Percentiles rank a stretch among this genome's conserved stretches.
Evolutionary conservation across 2,113 vertebrate genomes (phyloP).

Genomic region (Chlamydotis undulata): DNA sequence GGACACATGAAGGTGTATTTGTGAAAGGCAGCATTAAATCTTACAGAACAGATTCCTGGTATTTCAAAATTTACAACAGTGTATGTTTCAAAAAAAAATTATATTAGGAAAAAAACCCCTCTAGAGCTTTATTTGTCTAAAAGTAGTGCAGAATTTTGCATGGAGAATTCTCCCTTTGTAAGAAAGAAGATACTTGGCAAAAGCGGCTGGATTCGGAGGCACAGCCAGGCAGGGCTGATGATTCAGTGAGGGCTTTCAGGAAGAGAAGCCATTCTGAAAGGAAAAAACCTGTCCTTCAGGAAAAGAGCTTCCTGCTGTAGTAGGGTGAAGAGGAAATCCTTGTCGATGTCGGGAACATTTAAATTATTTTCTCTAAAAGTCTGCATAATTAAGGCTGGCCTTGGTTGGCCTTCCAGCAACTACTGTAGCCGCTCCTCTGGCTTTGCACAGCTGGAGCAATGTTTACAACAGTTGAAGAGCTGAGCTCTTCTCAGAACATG

Average conservation of each 20-base stretch:
- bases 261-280: not conserved
- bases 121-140: not conserved
- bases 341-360: not conserved
- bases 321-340: not conserved
- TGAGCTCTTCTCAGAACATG: not conserved
- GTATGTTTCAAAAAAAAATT: not conserved
- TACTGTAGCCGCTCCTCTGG: not conserved
- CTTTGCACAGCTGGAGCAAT: slow-evolving; percentile 21
- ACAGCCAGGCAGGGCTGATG: not conserved
- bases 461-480: not conserved
- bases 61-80: not conserved
- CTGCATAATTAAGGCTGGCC: slow-evolving; percentile 22
- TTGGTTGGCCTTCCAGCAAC: slow-evolving; percentile 20
- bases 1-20: not conserved
- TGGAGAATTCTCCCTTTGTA: not conserved
- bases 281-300: not conserved
- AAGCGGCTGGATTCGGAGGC: not conserved
- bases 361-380: slow-evolving; percentile 8
- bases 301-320: not conserved
- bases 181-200: not conserved
- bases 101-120: not conserved
- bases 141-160: not conserved
- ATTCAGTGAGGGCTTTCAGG: not conserved
- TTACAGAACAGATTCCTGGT: not conserved
- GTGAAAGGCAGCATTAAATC: not conserved